These are phyloP conservation scores for Rhabdornis inornatus DNA, from an alignment of 2,113 vertebrate genomes.

Conservation along the genomic window DNA sequence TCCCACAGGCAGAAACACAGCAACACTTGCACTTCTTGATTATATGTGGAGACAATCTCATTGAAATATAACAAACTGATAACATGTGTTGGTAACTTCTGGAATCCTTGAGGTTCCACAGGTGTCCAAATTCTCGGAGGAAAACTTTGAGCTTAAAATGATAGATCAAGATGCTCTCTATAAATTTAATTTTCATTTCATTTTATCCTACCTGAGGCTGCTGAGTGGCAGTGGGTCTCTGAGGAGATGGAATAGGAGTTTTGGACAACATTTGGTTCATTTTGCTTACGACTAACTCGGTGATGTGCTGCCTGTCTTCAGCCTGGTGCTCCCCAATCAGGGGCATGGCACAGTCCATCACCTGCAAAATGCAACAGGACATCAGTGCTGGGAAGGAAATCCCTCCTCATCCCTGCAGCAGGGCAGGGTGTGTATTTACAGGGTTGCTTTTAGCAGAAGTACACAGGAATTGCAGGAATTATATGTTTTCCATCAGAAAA, in stretches of 20 bases:
- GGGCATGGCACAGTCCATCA: constrained; percentile 95
- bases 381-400: neutral
- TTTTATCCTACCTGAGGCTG: constrained; percentile 86
- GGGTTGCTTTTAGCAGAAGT: neutral
- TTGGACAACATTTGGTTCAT: constrained; percentile 88
- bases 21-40: neutral
- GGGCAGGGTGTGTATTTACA: rapidly evolving
- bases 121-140: neutral
- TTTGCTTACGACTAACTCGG: constrained; percentile 87
- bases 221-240: constrained; percentile 85
- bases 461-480: neutral
- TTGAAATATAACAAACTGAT: neutral
- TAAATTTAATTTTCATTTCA: neutral
- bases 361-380: constrained; percentile 67
- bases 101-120: neutral
- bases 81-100: neutral
- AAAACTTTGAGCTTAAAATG: neutral
- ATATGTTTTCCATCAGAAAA: rapidly evolving
- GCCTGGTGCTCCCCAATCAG: constrained; percentile 94
- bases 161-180: neutral
- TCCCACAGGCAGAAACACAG: neutral
- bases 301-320: constrained; percentile 92
- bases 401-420: neutral
- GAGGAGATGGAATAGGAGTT: constrained; percentile 84
- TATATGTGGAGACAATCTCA: neutral